Evolutionary conservation across 2,113 vertebrate genomes (phyloP).

Genomic region (Scartelaos histophorus): DNA sequence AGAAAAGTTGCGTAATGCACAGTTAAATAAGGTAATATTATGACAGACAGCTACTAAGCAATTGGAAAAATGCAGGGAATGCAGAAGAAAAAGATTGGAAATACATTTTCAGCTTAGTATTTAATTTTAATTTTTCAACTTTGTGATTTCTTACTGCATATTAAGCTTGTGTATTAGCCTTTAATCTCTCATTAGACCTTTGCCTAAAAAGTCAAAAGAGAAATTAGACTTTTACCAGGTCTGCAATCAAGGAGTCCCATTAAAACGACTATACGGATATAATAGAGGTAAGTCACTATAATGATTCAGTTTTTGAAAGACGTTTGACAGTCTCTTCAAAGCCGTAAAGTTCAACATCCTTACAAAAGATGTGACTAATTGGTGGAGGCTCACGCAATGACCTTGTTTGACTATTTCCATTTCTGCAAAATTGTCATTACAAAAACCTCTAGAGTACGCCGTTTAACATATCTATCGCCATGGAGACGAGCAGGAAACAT

Average conservation of each 20-base stretch:
- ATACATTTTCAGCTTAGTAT: too few relatives aligned
- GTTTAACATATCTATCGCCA: too few relatives aligned
- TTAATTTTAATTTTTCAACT: too few relatives aligned
- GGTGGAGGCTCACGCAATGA: background rate
- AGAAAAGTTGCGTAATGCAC: too few relatives aligned
- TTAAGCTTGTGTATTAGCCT: background rate
- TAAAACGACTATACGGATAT: background rate
- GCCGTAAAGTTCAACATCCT: background rate
- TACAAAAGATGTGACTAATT: background rate
- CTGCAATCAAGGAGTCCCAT: background rate
- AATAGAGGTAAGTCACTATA: too few relatives aligned
- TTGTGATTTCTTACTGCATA: background rate
- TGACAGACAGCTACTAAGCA: too few relatives aligned
- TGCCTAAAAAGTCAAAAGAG: background rate
- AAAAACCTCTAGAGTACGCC: background rate
- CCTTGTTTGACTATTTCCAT: background rate
- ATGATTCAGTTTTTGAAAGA: too few relatives aligned
- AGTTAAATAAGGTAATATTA: too few relatives aligned
- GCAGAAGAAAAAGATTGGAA: too few relatives aligned
- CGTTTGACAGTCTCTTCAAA: too few relatives aligned
- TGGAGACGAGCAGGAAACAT: too few relatives aligned
- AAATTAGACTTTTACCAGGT: background rate
- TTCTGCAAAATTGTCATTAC: background rate
- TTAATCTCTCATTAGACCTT: background rate
- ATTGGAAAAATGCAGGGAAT: too few relatives aligned